phyloP scores from a whole-genome alignment of 2,888 invertebrate genomes.

The Polia nebulosa region DNA sequence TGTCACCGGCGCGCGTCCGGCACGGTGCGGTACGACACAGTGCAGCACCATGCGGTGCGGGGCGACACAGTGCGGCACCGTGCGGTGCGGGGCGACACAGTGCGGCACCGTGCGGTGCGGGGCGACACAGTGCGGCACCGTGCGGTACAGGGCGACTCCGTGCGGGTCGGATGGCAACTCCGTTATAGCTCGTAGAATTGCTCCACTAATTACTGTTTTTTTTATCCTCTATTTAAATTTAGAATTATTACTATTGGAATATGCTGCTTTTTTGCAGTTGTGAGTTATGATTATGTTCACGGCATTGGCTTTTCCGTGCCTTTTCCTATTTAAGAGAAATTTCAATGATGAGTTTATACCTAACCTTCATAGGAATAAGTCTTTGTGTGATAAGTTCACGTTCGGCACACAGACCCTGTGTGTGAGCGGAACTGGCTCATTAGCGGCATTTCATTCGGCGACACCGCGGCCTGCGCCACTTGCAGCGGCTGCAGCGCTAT shows the following conservation, averaged over 20 bases:
- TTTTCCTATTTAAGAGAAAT: neutral
- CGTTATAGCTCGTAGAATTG: neutral
- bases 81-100: neutral
- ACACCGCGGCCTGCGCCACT: neutral
- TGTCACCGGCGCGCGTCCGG: slow-evolving; percentile 12
- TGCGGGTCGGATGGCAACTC: neutral
- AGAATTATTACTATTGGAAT: slow-evolving; percentile 1
- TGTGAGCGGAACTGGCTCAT: slow-evolving; percentile 54
- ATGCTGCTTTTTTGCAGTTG: slow-evolving; percentile 4
- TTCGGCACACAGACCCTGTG: neutral
- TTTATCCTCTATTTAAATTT: slow-evolving; percentile 2
- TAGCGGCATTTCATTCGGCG: slow-evolving; percentile 26
- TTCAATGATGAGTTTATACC: neutral
- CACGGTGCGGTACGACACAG: neutral
- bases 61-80: slow-evolving; percentile 1
- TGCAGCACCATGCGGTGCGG: neutral
- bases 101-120: slow-evolving; percentile 1
- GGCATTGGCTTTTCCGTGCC: neutral
- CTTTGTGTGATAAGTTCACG: neutral
- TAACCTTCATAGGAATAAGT: neutral
- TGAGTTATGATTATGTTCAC: neutral
- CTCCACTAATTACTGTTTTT: slow-evolving; percentile 14
- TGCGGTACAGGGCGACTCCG: neutral
- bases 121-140: neutral
- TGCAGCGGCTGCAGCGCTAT: neutral